Evolutionary conservation across 2,113 vertebrate species (phyloP), one percentile per base, ranked within the genome.

Genomic region (Chaetodon auriga): DNA sequence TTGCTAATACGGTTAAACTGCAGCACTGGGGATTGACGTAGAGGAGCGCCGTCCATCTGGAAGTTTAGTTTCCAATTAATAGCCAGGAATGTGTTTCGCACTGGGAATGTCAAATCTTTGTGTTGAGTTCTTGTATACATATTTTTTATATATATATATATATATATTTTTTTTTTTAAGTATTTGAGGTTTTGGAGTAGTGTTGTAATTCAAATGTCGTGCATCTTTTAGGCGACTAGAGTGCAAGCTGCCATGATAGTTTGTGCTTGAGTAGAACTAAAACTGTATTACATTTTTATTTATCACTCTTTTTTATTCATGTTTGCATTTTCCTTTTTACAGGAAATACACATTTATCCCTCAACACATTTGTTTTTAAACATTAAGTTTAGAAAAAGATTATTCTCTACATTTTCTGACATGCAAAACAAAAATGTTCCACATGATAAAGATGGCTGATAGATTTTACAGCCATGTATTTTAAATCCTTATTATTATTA

Each of bases 1-100:
- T 90, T 90, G 84, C 83, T 78, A 81, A 70, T 60, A 79, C 5
- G 30, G 61, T 53, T 54, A 49, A 81, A 61, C 75, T 65, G 38
- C 43, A 75, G 79, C 13, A 2, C 38, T 43, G 48, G 55, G 61
- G 51, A 68, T 15, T 75, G 51, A 68, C n/a, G 30, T 41, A 15
- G 11, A 49, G 61, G 23, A 49, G 49, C 41, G 41, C 16, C 18
- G 65, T 68, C 80, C 81, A 78, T 79, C 65, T 64, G 66, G 51
- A 78, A 45, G 23, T 58, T 64, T 74, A 41, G 9, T 43, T 68
- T 45, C 6, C 49, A 68, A n/a, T 73, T 61, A 73, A 23, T 15
- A 63, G 41, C 18, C 36, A 74, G 21, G 15, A 51, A 36, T 19
- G 11, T 54, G 25, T 25, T 48, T 55, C n/a, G 15, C 12, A 0